Evolutionary conservation across 2,113 vertebrate genomes (phyloP), one percentile per base, ranked within the genome.

Genomic region (Mandrillus leucophaeus): DNA sequence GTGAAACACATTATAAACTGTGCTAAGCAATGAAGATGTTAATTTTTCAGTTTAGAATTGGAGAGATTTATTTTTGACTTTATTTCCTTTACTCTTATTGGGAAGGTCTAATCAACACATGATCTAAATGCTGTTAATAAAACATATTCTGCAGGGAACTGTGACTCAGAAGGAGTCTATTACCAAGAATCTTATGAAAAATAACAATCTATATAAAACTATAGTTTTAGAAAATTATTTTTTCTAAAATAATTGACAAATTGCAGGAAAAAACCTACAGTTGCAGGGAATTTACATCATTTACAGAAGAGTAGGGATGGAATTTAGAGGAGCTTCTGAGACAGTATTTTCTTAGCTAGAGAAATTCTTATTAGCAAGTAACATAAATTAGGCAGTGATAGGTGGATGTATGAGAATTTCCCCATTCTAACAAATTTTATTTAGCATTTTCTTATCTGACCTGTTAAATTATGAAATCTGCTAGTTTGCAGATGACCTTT

Each of bases 381-480:
- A 64, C 20, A 91, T n/a, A 84, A 96, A 80, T 4, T 11, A 95
- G 57, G 43, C 18, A 68, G 32, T 27, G 43, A 89, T 61, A 72
- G 35, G 50, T n/a, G 87, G 57, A 7, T 64, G 73, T 70, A 79
- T 66, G 38, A 89, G 32, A 83, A 70, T 87, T 68, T 11, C 18
- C 38, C 32, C n/a, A 82, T 52, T 61, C n/a, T 76, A 83, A 32
- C 13, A n/a, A 87, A 52, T n/a, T n/a, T 87, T 75, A 85, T 88
- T 96, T 86, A 73, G 40, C 72, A 72, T 88, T 94, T 92, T 92
- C n/a, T 84, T 72, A 89, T n/a, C 78, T 85, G 81, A 95, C 30
- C 27, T 70, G 27, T 68, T 70, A 79, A 57, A 50, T 82, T 84
- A 61, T 75, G 35, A 86, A 52, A 76, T 90, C n/a, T 87, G 38